phyloP scores from a whole-genome alignment of 2,113 vertebrate genomes.

The Nibea coibor region DNA sequence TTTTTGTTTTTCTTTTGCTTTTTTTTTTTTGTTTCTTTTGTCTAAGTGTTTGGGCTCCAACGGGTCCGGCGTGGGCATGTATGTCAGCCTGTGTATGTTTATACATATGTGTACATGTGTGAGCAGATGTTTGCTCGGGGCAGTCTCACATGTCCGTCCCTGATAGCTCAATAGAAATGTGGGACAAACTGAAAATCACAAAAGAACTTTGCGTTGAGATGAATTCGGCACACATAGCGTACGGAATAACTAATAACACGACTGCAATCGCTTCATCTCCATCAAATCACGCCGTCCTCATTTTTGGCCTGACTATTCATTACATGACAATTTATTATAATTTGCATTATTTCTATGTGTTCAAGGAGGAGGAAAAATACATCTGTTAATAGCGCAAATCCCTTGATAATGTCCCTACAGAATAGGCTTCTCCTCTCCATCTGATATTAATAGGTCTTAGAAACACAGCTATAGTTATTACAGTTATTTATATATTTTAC shows the following conservation, averaged over 20 bases:
- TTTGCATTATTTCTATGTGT: constrained; percentile 78
- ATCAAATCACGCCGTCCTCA: constrained; percentile 61
- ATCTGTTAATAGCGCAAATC: constrained; percentile 76
- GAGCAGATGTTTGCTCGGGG: constrained; percentile 84
- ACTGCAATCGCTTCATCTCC: constrained; percentile 59
- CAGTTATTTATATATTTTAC: constrained; percentile 82
- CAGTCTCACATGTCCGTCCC: constrained; percentile 75
- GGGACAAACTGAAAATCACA: constrained; percentile 77
- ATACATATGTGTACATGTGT: constrained; percentile 79
- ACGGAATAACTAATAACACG: constrained; percentile 69
- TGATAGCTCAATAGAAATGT: constrained; percentile 77
- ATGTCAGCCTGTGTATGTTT: constrained; percentile 73
- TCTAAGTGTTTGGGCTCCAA: constrained; percentile 48
- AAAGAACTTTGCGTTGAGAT: constrained; percentile 74
- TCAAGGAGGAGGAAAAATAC: constrained; percentile 81
- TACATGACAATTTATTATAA: constrained; percentile 79
- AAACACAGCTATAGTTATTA: constrained; percentile 77
- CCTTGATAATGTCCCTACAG: constrained; percentile 73
- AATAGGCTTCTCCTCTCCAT: constrained; percentile 65
- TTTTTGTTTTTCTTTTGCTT: background rate
- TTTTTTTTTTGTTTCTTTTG: constrained; percentile 24
- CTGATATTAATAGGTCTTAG: constrained; percentile 76
- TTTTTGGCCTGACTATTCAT: constrained; percentile 73
- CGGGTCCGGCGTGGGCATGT: constrained; percentile 54
- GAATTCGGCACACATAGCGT: constrained; percentile 59